phyloP scores from a whole-genome alignment of 2,113 vertebrate species.

The Coracopsis vasa region DNA sequence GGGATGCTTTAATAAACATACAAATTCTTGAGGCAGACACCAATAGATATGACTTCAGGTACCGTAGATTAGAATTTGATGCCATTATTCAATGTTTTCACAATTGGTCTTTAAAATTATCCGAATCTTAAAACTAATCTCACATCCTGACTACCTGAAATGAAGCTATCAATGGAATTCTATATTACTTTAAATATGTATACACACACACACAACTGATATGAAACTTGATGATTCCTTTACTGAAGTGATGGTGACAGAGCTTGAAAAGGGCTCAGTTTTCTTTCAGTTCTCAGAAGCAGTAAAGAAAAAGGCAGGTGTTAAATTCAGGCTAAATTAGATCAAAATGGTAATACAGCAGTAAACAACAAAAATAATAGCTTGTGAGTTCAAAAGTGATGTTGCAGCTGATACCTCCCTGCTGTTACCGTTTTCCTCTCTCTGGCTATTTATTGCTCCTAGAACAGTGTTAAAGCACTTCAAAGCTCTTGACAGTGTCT shows the following conservation, averaged over 20 bases:
- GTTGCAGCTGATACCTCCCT: neutral
- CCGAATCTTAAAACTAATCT: conserved; percentile 24
- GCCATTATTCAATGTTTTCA: neutral
- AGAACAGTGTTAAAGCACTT: neutral
- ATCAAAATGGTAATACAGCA: neutral
- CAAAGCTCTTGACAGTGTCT: neutral
- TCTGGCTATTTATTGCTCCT: neutral
- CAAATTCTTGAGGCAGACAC: neutral
- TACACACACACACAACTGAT: neutral
- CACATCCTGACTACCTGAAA: neutral
- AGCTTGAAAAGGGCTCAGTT: neutral
- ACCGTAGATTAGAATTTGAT: neutral
- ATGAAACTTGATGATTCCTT: neutral
- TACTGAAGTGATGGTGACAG: neutral
- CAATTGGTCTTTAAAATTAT: neutral
- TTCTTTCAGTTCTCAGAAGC: neutral
- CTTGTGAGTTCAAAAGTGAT: neutral
- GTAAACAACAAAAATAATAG: neutral
- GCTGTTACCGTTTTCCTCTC: neutral
- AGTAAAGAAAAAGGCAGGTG: neutral
- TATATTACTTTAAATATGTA: neutral
- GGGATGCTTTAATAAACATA: neutral
- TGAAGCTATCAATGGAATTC: neutral
- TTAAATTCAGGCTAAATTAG: neutral
- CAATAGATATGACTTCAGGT: neutral